These are phyloP conservation scores for Diplodus puntazzo DNA, from an alignment of 2,797 vertebrate species.

Conservation along the genomic window DNA sequence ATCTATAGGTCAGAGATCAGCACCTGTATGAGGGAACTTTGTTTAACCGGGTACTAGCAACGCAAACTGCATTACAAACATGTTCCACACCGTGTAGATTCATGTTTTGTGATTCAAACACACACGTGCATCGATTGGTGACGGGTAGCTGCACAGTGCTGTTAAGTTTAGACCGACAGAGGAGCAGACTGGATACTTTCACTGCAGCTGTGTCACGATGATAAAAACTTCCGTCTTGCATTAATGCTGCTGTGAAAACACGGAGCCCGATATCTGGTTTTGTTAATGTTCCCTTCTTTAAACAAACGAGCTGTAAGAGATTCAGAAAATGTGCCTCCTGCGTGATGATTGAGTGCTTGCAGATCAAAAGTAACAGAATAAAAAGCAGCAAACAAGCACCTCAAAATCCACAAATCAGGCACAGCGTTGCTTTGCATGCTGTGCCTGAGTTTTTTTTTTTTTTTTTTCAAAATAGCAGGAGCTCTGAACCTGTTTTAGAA, in stretches of 20 bases:
- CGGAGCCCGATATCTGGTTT: neutral
- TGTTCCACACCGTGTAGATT: neutral
- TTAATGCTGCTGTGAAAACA: conserved; percentile 1
- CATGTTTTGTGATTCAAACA: neutral
- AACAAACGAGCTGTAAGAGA: neutral
- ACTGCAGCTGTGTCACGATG: neutral
- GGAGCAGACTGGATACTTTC: neutral
- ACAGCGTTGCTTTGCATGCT: neutral
- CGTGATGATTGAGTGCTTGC: neutral
- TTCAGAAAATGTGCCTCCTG: neutral
- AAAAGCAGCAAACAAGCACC: neutral
- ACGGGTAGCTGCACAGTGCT: neutral
- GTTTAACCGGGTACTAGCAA: too few species aligned
- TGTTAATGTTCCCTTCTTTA: neutral
- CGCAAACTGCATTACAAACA: too few species aligned
- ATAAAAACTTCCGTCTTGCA: neutral
- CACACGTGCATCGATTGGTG: neutral
- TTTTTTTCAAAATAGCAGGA: neutral
- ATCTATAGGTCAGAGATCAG: too few species aligned
- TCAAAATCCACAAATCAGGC: neutral
- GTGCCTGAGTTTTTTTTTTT: neutral
- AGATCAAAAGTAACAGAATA: neutral
- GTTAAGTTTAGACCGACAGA: neutral
- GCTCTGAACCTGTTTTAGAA: neutral
- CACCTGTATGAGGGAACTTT: too few species aligned